phyloP scores from a whole-genome alignment of 2,113 vertebrate genomes.

The Gambusia holbrooki region DNA sequence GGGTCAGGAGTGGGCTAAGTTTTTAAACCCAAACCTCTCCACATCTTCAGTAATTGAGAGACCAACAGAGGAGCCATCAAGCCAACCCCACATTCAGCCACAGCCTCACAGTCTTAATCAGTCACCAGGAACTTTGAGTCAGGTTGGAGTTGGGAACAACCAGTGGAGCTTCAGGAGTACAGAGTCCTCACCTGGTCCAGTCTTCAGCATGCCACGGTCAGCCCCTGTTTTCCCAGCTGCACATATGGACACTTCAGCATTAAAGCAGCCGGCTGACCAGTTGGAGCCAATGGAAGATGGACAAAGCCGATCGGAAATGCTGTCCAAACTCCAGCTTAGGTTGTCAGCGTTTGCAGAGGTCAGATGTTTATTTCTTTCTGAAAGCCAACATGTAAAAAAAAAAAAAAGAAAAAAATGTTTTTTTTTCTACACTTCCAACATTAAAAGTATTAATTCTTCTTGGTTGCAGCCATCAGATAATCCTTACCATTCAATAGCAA shows the following conservation, averaged over 20 bases:
- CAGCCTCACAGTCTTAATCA: conserved; percentile 4
- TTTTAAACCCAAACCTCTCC: conserved; percentile 46
- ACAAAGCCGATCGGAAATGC: conserved; percentile 16
- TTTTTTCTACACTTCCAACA: neutral
- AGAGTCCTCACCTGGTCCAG: neutral
- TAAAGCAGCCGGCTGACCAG: conserved; percentile 16
- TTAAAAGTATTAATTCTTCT: neutral
- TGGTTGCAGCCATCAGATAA: conserved; percentile 40
- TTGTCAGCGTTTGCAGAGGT: conserved; percentile 39
- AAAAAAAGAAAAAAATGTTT: neutral
- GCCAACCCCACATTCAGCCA: conserved; percentile 1
- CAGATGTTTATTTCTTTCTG: neutral
- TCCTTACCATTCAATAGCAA: conserved; percentile 28
- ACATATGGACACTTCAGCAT: conserved; percentile 39
- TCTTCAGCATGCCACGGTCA: conserved; percentile 20
- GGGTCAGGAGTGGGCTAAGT: conserved; percentile 77
- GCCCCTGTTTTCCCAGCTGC: conserved; percentile 28
- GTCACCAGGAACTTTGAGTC: conserved; percentile 19
- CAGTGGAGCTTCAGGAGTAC: conserved; percentile 25
- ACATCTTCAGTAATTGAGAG: conserved; percentile 24
- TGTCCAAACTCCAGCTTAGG: neutral
- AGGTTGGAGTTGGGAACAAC: conserved; percentile 2
- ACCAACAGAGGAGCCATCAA: conserved; percentile 14
- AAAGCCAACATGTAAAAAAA: neutral
- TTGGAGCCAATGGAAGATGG: conserved; percentile 68